These are phyloP conservation scores for Hyphantria cunea DNA, from an alignment of 1,140 invertebrate genomes.

Conservation along the genomic window DNA sequence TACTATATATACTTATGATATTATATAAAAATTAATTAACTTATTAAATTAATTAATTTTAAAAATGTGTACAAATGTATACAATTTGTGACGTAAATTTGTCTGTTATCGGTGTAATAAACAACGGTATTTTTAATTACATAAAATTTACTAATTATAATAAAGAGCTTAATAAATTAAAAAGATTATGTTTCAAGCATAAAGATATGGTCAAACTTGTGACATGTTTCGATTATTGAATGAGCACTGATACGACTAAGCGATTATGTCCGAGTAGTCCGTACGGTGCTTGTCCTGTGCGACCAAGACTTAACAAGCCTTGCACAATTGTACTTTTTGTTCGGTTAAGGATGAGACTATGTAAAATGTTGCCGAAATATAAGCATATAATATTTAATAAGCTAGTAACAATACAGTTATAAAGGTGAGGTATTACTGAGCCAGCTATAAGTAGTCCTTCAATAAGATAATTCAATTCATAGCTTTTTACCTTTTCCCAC, in stretches of 20 bases:
- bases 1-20: too few relatives aligned
- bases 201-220: conserved; percentile 41
- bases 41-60: too few relatives aligned
- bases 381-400: too few relatives aligned
- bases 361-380: conserved; percentile 29
- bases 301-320: conserved; percentile 39
- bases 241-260: conserved; percentile 54
- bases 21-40: too few relatives aligned
- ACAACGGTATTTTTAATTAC: too few relatives aligned
- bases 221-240: conserved; percentile 63
- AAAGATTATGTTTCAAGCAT: conserved; percentile 46
- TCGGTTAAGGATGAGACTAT: conserved; percentile 37
- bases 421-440: too few relatives aligned
- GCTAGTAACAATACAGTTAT: too few relatives aligned
- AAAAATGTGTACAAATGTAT: too few relatives aligned
- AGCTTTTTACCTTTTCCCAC: too few relatives aligned
- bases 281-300: conserved; percentile 35
- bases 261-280: conserved; percentile 55
- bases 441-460: too few relatives aligned
- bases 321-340: conserved; percentile 45
- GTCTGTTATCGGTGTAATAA: background rate
- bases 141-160: too few relatives aligned
- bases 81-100: background rate
- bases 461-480: too few relatives aligned
- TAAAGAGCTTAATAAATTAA: conserved; percentile 39